Evolutionary conservation across 2,113 vertebrate species (phyloP), one percentile per base, ranked within the genome.

Genomic region (Epinephelus cyanopodus): DNA sequence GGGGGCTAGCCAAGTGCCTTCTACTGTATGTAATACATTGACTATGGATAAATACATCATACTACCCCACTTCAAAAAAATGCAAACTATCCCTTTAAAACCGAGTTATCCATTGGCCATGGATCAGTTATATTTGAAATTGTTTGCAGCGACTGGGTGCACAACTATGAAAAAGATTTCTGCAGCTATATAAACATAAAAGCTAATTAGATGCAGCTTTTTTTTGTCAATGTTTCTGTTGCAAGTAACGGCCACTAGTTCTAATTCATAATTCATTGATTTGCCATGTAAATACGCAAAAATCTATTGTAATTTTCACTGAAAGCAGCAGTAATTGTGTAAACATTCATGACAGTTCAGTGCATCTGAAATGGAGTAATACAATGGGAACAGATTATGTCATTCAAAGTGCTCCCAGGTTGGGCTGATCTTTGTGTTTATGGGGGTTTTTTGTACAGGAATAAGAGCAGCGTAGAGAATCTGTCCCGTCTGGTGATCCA

Each of bases 401-500:
- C 0, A 48, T 73, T 60, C 13, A n/a, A n/a, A 54, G 13, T 37
- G 67, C 11, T 68, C 11, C 3, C 13, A 39, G 23, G 60, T 37
- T 45, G 48, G 25, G 29, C 39, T 45, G 2, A 53, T 18, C 61
- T 60, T 18, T 62, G 2, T 60, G 21, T 6, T 23, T 1, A 69
- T 39, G 21, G n/a, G n/a, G n/a, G n/a, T 57, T 68, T 57, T 58
- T 74, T 89, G 14, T 89, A 12, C 83, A 99, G 98, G 92, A 99
- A 99, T 89, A 97, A 98, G 90, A 96, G 91, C 56, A 95, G 91
- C 37, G 94, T 96, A 83, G 96, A 97, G 91, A 97, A 94, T 74
- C 95, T 97, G 74, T 97, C 96, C 52, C 96, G 93, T 29, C 94
- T 99, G 88, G 97, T 99, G 79, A 95, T 99, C 86, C 97, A 97